Base-by-base conservation (phyloP, 2,888 invertebrate species). In the Napeogenes inachia region DNA sequence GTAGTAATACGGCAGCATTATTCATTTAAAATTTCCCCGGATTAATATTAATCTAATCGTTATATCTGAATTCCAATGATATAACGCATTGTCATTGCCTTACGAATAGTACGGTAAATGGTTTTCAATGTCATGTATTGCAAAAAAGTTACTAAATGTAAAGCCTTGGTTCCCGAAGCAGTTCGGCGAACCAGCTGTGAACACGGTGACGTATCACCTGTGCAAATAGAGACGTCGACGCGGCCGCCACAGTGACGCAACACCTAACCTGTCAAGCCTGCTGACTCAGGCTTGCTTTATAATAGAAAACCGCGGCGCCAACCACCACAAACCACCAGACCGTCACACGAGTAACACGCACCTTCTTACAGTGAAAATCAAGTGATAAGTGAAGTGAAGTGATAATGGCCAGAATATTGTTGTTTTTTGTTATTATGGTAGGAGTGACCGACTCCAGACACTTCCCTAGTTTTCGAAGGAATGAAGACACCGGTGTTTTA, bases 261-360 rank as follows among this genome's bases (percentile, higher is more conserved):
- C 76, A 75, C 75, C 71, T 74, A 70, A 72, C 79, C 78, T 76
- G 71, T 69, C 75, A 66, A 61, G 65, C 62, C 67, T 69, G 73
- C 75, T 81, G 81, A 82, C 64, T 82, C 82, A 80, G 78, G 75
- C 82, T 80, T 84, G 75, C 82, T 80, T 84, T 89, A 87, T 85
- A 89, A 85, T 79, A 80, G 77, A 77, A 76, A 75, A 73, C 75
- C 73, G 76, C 68, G 65, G 74, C 74, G 72, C 69, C 68, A 69
- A 68, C 74, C 74, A 75, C 69, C 89, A 89, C 73, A 85, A 75
- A 74, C 78, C 73, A 81, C 73, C 79, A 79, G 80, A 77, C 75
- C 80, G 82, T 68, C 82, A 71, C 73, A 74, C 75, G 71, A 76
- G 78, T 66, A 76, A 78, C 85, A 89, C 89, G 84, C 61, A 55